Conservation (phyloP, 2,797 vertebrate genomes). For the Coranthus polyacanthus region DNA sequence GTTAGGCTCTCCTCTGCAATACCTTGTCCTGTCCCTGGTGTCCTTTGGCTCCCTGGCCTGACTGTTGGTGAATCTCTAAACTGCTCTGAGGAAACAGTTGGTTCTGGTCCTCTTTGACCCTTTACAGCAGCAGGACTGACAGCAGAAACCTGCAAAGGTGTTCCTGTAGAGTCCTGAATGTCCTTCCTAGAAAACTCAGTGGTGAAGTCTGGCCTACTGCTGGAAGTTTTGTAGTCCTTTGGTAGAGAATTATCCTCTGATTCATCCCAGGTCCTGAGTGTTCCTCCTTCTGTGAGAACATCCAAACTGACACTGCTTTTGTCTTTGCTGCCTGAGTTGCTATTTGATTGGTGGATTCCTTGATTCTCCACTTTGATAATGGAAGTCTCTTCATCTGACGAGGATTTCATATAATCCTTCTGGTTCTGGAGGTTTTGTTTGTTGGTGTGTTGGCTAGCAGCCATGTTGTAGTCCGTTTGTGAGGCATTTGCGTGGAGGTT, state of each 20-base stretch:
- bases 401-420: conserved; percentile 49
- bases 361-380: conserved; percentile 42
- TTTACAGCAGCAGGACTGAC: conserved; percentile 31
- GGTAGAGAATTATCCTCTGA: conserved; percentile 51
- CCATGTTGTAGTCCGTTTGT: conserved; percentile 63
- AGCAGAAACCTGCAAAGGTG: conserved; percentile 22
- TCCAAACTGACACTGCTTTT: conserved; percentile 29
- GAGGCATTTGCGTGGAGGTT: conserved; percentile 56
- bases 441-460: conserved; percentile 38
- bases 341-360: conserved; percentile 32
- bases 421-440: conserved; percentile 41
- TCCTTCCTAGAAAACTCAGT: conserved; percentile 42
- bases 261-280: conserved; percentile 50
- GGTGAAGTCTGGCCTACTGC: conserved; percentile 37
- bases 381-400: conserved; percentile 38
- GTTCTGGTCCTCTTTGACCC: conserved; percentile 38
- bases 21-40: conserved; percentile 9
- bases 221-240: conserved; percentile 60
- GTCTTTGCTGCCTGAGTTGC: conserved; percentile 46
- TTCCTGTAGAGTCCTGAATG: conserved; percentile 32
- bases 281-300: conserved; percentile 38
- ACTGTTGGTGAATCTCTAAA: background rate
- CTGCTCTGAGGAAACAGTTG: conserved; percentile 23
- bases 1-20: conserved; percentile 14
- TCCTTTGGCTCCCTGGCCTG: conserved; percentile 11